A percentile compares a stretch with the other conserved stretches of the same genome.
These are phyloP conservation scores for Colistium nudipinnis DNA, from an alignment of 2,113 vertebrate genomes.

Conservation along the genomic window DNA sequence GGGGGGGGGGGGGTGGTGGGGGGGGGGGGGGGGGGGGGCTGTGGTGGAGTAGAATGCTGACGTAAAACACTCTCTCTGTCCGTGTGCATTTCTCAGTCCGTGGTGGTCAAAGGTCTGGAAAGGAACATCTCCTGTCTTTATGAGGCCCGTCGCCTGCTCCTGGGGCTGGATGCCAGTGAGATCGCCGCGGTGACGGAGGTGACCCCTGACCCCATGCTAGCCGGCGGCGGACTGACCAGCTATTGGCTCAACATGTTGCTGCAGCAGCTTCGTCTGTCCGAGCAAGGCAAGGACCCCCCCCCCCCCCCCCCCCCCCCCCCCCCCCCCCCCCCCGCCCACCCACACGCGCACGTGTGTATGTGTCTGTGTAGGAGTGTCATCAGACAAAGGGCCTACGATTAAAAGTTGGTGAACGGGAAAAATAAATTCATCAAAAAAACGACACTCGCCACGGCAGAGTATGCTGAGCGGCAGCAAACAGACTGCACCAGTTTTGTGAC, in stretches of 20 bases:
- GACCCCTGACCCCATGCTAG: slow-evolving; percentile 63
- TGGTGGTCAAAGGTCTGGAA: slow-evolving; percentile 84
- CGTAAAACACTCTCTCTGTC: slow-evolving; percentile 12
- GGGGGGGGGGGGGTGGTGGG: too few relatives aligned
- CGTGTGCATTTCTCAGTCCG: slow-evolving; percentile 75
- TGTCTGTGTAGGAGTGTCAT: background rate
- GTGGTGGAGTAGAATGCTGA: slow-evolving; percentile 22
- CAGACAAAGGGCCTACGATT: too few relatives aligned
- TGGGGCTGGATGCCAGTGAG: slow-evolving; percentile 77
- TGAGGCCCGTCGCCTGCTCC: slow-evolving; percentile 77
- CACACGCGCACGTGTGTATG: background rate
- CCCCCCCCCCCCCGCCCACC: too few relatives aligned
- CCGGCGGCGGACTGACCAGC: slow-evolving; percentile 66
- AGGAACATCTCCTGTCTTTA: slow-evolving; percentile 80
- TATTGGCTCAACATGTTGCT: slow-evolving; percentile 82
- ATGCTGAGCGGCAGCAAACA: too few relatives aligned
- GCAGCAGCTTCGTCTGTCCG: slow-evolving; percentile 80
- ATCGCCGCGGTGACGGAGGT: slow-evolving; percentile 56
- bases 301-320: too few relatives aligned
- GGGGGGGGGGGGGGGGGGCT: too few relatives aligned
- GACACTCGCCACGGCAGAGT: too few relatives aligned
- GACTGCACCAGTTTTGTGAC: background rate
- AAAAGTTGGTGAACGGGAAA: background rate
- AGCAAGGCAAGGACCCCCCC: slow-evolving; percentile 75
- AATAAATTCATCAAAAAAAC: background rate